Percentiles rank a stretch among this genome's conserved stretches.
Conservation (phyloP, 2,113 vertebrate species). For the Elanoides forficatus region DNA sequence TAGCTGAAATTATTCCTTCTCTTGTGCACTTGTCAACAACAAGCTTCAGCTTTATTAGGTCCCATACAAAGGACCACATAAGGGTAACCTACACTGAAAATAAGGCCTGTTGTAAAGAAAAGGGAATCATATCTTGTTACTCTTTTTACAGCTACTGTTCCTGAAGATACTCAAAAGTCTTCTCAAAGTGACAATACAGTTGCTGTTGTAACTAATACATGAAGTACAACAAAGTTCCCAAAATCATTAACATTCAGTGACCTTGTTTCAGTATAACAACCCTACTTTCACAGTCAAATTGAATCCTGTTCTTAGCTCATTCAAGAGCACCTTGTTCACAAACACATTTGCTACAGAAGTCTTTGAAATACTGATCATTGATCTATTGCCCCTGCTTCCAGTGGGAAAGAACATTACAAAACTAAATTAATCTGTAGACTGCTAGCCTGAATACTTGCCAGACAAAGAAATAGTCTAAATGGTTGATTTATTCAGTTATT, state of each 20-base stretch:
- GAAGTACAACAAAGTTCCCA: not conserved
- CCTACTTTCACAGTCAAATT: not conserved
- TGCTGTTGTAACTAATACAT: not conserved
- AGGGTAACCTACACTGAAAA: not conserved
- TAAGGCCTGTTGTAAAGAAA: not conserved
- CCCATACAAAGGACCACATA: not conserved
- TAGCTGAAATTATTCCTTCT: not conserved
- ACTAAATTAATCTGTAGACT: not conserved
- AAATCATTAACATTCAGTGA: slow-evolving; percentile 25
- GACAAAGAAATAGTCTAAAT: not conserved
- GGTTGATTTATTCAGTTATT: not conserved
- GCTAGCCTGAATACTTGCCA: not conserved
- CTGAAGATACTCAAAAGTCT: not conserved
- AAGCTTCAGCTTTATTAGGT: not conserved
- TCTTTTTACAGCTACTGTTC: not conserved
- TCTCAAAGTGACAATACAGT: not conserved
- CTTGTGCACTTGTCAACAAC: not conserved
- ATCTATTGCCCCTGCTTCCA: not conserved
- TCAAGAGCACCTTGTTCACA: not conserved
- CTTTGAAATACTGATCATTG: not conserved
- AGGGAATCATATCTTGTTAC: not conserved
- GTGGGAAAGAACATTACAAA: not conserved
- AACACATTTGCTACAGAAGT: not conserved
- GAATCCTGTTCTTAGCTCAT: not conserved
- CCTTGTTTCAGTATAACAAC: not conserved